A percentile compares a stretch with the other conserved stretches of the same genome.
These are phyloP conservation scores for Pyralis farinalis DNA, from an alignment of 2,888 invertebrate genomes.

Conservation along the genomic window DNA sequence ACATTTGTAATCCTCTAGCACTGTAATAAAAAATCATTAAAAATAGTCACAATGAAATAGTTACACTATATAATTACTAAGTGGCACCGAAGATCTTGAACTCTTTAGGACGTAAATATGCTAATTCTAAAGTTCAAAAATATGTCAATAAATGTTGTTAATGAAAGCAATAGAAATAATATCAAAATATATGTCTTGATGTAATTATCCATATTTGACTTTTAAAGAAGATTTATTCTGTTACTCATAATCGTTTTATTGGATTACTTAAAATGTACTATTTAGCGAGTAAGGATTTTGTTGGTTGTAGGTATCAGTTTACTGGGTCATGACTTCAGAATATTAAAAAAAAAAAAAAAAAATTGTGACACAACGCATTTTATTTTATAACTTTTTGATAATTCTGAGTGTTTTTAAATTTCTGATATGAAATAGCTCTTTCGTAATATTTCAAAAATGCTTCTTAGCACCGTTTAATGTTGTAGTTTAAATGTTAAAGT, in stretches of 20 bases:
- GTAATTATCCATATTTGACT: no score
- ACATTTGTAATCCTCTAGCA: slow-evolving; percentile 26
- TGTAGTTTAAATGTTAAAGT: neutral
- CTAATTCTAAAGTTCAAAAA: slow-evolving; percentile 23
- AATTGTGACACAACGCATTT: no score
- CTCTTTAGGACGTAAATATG: slow-evolving; percentile 23
- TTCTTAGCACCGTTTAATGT: neutral
- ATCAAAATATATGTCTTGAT: neutral
- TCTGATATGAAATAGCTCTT: no score
- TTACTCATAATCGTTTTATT: no score
- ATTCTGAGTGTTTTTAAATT: neutral
- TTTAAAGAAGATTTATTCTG: no score
- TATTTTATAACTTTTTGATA: neutral
- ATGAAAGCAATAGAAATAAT: slow-evolving; percentile 9
- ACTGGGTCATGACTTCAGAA: no score
- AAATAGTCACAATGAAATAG: slow-evolving; percentile 21
- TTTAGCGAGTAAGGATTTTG: no score
- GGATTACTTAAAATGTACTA: no score
- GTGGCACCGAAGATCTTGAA: slow-evolving; percentile 28
- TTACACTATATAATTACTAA: slow-evolving; percentile 25
- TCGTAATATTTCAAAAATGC: no score
- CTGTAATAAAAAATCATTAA: slow-evolving; percentile 19
- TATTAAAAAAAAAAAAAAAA: no score
- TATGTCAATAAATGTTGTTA: slow-evolving; percentile 24
- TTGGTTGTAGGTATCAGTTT: no score